A percentile compares a stretch with the other conserved stretches of the same genome.
phyloP scores from a whole-genome alignment of 1,140 invertebrate species.

The Papilio polytes region DNA sequence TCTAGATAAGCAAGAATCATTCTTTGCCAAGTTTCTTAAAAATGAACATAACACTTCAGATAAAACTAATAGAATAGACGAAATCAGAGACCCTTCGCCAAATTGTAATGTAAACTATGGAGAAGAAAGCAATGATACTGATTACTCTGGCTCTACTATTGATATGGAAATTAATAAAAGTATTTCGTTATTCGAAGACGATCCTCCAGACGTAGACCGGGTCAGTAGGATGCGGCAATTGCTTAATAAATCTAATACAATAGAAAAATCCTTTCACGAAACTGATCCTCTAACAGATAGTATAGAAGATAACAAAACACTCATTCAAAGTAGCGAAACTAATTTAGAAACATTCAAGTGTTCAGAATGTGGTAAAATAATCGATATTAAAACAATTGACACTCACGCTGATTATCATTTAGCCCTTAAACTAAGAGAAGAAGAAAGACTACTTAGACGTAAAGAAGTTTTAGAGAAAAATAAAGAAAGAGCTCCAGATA shows the following conservation, averaged over 20 bases:
- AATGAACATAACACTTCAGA: constrained; percentile 16
- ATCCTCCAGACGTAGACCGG: constrained; percentile 58
- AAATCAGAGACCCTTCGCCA: constrained; percentile 47
- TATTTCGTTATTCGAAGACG: constrained; percentile 72
- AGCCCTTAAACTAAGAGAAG: constrained; percentile 84
- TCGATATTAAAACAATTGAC: constrained; percentile 74
- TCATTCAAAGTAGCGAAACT: background rate
- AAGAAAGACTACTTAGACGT: constrained; percentile 75
- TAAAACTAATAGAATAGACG: constrained; percentile 27
- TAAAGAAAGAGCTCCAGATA: constrained; percentile 49
- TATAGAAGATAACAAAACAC: background rate
- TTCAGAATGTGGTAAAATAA: constrained; percentile 83
- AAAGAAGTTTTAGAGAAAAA: constrained; percentile 55
- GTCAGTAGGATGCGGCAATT: constrained; percentile 69
- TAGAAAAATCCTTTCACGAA: constrained; percentile 40
- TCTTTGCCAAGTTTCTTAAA: constrained; percentile 80
- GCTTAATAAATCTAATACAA: constrained; percentile 54
- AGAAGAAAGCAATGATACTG: constrained; percentile 69
- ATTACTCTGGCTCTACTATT: constrained; percentile 77
- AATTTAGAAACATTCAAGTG: constrained; percentile 67
- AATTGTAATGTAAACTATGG: constrained; percentile 58
- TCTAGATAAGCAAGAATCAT: constrained; percentile 77
- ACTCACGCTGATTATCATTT: constrained; percentile 86
- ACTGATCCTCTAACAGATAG: constrained; percentile 15
- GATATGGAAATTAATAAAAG: constrained; percentile 80